These are phyloP conservation scores for Pangasius sanitwongsei DNA, from an alignment of 2,797 vertebrate species.

Conservation along the genomic window DNA sequence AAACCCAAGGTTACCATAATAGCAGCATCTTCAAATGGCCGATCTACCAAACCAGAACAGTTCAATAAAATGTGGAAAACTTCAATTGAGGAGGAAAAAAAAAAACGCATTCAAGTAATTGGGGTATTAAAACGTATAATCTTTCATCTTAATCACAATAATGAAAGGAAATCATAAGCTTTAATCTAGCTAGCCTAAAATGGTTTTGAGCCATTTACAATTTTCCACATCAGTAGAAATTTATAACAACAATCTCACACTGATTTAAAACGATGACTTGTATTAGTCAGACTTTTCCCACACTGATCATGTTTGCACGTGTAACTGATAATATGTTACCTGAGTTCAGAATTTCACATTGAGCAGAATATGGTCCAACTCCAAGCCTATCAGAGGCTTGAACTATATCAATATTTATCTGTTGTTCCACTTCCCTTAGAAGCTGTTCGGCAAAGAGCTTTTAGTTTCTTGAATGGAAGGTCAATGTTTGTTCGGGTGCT, in stretches of 20 bases:
- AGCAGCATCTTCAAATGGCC: not conserved
- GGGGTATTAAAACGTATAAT: not conserved
- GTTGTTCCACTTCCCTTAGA: slow-evolving; percentile 51
- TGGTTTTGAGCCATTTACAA: not conserved
- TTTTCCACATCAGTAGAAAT: slow-evolving; percentile 3
- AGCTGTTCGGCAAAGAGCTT: slow-evolving; percentile 37
- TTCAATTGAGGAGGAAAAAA: not conserved
- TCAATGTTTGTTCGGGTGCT: slow-evolving; percentile 54
- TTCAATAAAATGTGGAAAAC: slow-evolving; percentile 1
- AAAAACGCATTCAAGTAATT: not conserved
- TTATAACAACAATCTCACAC: not conserved
- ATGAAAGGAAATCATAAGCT: not conserved
- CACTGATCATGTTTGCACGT: slow-evolving; percentile 14
- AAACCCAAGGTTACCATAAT: not conserved
- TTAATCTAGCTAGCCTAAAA: not conserved
- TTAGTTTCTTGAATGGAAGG: slow-evolving; percentile 49
- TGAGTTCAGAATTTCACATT: slow-evolving; percentile 40
- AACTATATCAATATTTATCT: slow-evolving; percentile 57
- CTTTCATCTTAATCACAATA: not conserved
- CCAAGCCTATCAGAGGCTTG: slow-evolving; percentile 39
- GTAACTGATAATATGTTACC: slow-evolving; percentile 25
- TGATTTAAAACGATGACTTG: not conserved
- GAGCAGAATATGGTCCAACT: slow-evolving; percentile 29
- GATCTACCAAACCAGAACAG: not conserved
- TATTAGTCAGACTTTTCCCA: slow-evolving; percentile 15